A percentile compares a stretch with the other conserved stretches of the same genome.
These are phyloP conservation scores for Manacus vitellinus DNA, from an alignment of 2,113 vertebrate species.

Conservation along the genomic window DNA sequence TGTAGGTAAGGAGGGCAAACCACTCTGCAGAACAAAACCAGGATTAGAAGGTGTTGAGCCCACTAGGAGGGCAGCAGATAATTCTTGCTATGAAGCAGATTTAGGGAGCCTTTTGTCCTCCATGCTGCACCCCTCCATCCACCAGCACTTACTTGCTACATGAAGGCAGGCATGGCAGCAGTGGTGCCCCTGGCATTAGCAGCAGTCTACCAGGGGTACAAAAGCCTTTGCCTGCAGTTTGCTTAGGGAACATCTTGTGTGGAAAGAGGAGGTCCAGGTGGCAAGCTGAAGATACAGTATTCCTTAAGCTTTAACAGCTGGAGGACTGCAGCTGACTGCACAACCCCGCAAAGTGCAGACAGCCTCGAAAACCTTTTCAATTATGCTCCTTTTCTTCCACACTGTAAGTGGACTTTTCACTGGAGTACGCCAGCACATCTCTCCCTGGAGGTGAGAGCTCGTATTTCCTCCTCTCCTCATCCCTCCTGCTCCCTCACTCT, in stretches of 20 bases:
- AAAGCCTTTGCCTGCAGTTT: background rate
- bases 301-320: background rate
- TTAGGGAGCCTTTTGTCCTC: background rate
- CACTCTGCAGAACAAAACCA: background rate
- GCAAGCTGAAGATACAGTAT: background rate
- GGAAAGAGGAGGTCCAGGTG: background rate
- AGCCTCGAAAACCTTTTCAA: background rate
- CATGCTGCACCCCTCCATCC: rapidly evolving
- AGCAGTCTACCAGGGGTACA: background rate
- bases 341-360: background rate
- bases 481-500: background rate
- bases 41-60: background rate
- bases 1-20: background rate
- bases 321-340: background rate
- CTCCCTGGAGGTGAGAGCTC: background rate
- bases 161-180: background rate
- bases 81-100: background rate
- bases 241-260: background rate
- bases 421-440: background rate
- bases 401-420: background rate
- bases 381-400: background rate
- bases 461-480: background rate
- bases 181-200: background rate
- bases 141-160: background rate
- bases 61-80: background rate